Base-by-base conservation (phyloP, 2,113 vertebrate genomes). In the Scytalopus superciliaris region DNA sequence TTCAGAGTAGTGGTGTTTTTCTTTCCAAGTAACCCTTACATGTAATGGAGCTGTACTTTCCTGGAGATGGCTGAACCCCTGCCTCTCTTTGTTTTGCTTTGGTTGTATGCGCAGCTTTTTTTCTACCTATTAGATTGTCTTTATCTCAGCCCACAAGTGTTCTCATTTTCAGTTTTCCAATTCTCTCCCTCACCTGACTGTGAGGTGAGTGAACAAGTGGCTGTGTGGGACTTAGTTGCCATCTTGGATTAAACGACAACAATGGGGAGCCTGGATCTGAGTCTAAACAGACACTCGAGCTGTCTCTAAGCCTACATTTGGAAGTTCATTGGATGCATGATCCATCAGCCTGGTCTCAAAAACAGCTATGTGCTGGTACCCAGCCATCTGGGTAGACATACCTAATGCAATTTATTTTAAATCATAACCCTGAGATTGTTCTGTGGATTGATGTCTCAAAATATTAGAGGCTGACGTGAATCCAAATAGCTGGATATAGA, bases 401-500 rank as follows among this genome's bases (percentile, higher is more conserved):
- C 4, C 30, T 68, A 69, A 60, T 62, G 39, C 35, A 55, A 76
- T 87, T 87, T 90, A 85, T 87, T 95, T 95, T 62, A 66, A 89
- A 78, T 87, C 77, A 64, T 44, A 85, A 76, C 67, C 22, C 63
- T 55, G 74, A 79, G 67, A 52, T 49, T 90, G 62, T 73, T 85
- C 53, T 85, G 42, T 76, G 53, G 84, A 94, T 91, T 10, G 0
- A 82, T 96, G 82, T 84, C 53, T 89, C 53, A 79, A 89, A 96
- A 79, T 95, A 87, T 83, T 89, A 66, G 62, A 85, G 18, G 21
- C 72, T 91, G 78, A 80, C 63, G 24, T 59, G 67, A 91, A 90
- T 93, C 82, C 90, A 96, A 95, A 88, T 85, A 78, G 62, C 84
- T 95, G 84, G 28, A 85, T 85, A 33, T 80, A 64, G 57, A 87